Evolutionary conservation across 2,888 invertebrate species (phyloP).

Genomic region (Polydrusus tereticollis): DNA sequence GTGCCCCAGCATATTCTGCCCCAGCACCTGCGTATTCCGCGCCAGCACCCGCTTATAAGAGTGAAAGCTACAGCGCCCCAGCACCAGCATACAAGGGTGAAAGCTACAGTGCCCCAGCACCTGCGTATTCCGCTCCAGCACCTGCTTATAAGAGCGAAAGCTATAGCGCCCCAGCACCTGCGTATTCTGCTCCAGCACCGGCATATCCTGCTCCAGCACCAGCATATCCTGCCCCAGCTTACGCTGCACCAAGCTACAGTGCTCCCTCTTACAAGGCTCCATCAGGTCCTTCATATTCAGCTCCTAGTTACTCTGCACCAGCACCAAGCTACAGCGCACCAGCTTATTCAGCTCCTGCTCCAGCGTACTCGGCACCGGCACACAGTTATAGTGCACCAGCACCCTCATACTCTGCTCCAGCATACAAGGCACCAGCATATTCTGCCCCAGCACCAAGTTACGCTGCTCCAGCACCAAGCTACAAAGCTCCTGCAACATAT

Average conservation of each 20-base stretch:
- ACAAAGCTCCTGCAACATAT: conserved; percentile 33
- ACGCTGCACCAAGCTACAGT: conserved; percentile 44
- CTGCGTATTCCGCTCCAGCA: conserved; percentile 42
- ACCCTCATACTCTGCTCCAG: conserved; percentile 49
- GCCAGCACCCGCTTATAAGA: no score
- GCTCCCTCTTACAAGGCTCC: conserved; percentile 44
- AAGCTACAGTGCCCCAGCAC: conserved; percentile 24
- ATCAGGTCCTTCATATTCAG: conserved; percentile 46
- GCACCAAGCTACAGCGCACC: no score
- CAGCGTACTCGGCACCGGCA: conserved; percentile 39
- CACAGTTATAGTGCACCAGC: conserved; percentile 41
- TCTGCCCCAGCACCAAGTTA: conserved; percentile 48
- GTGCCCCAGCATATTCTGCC: conserved; percentile 38
- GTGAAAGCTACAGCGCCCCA: conserved; percentile 37
- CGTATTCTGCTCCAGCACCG: conserved; percentile 39
- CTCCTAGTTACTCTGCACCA: no score
- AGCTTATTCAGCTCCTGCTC: conserved; percentile 42
- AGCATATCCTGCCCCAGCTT: conserved; percentile 34
- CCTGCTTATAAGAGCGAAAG: no score
- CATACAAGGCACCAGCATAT: conserved; percentile 44
- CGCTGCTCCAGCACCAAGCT: conserved; percentile 45
- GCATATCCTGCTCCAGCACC: conserved; percentile 45
- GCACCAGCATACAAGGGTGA: conserved; percentile 27
- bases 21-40: conserved; percentile 17
- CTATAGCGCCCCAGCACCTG: conserved; percentile 37